A percentile compares a stretch with the other conserved stretches of the same genome.
Evolutionary conservation across 2,113 vertebrate genomes (phyloP).

Genomic region (Anser cygnoides): DNA sequence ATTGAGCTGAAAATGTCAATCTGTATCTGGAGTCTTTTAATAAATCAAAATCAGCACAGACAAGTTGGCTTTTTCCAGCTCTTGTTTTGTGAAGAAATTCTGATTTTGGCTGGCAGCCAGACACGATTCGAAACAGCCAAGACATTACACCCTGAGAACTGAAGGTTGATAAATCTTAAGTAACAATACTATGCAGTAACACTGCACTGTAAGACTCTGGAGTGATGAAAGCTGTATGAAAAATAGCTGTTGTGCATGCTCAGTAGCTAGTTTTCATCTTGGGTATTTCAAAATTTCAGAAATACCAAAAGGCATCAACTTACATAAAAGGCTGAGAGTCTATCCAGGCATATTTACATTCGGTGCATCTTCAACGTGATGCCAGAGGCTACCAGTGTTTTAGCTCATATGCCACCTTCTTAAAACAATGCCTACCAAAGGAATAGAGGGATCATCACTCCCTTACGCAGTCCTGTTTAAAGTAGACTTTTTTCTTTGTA

Average conservation of each 20-base stretch:
- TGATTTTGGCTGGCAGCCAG: constrained; percentile 67
- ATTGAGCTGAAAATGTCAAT: constrained; percentile 62
- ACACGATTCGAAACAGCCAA: constrained; percentile 59
- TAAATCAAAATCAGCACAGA: constrained; percentile 60
- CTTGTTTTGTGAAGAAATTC: constrained; percentile 66
- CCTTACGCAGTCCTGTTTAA: background rate
- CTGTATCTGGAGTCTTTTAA: constrained; percentile 38
- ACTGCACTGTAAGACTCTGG: constrained; percentile 51
- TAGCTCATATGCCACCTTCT: background rate
- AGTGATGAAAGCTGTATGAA: constrained; percentile 70
- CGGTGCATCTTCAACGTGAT: background rate
- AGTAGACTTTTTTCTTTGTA: background rate
- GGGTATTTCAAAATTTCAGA: constrained; percentile 51
- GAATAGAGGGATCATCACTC: background rate
- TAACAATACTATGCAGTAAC: constrained; percentile 69
- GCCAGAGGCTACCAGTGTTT: constrained; percentile 15
- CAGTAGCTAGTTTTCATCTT: constrained; percentile 49
- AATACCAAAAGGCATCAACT: constrained; percentile 54
- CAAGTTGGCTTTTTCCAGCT: constrained; percentile 52
- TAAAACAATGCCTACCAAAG: background rate
- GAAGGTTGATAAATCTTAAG: constrained; percentile 62
- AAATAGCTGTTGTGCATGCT: constrained; percentile 61
- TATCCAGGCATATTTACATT: constrained; percentile 9
- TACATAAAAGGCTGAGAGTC: constrained; percentile 14
- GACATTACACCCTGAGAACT: constrained; percentile 60